Conservation (phyloP, 2,888 invertebrate genomes). For the Euphydryas editha region DNA sequence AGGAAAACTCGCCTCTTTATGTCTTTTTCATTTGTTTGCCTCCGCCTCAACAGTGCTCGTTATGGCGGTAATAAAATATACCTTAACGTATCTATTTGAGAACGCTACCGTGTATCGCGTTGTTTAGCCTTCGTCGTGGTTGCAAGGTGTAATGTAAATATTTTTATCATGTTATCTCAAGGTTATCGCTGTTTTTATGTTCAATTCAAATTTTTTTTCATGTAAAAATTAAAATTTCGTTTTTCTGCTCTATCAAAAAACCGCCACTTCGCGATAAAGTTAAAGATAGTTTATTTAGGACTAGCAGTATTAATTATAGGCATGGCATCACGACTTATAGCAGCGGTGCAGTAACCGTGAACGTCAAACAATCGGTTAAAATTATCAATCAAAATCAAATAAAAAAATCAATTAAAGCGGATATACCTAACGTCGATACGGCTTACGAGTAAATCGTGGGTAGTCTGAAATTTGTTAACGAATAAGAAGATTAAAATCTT, state of each 20-base stretch:
- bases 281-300: no score
- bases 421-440: no score
- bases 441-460: no score
- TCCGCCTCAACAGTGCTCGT: slow-evolving; percentile 11
- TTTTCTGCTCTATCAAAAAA: background rate
- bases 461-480: background rate
- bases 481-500: background rate
- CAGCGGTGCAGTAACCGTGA: no score
- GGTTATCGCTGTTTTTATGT: background rate
- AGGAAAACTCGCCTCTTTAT: slow-evolving; percentile 32
- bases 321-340: no score
- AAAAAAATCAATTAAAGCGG: no score
- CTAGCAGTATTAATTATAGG: no score
- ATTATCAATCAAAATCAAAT: no score
- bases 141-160: background rate
- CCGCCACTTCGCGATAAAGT: no score
- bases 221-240: background rate
- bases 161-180: background rate
- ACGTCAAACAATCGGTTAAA: no score
- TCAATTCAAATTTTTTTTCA: background rate
- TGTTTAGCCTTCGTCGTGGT: background rate
- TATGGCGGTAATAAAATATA: slow-evolving; percentile 16
- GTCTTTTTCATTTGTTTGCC: slow-evolving; percentile 27
- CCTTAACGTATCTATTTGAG: slow-evolving; percentile 1
- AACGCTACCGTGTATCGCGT: background rate